Evolutionary conservation across 2,888 invertebrate species (phyloP), one percentile per base, ranked within the genome.

Genomic region (Sarcophaga rosellei): DNA sequence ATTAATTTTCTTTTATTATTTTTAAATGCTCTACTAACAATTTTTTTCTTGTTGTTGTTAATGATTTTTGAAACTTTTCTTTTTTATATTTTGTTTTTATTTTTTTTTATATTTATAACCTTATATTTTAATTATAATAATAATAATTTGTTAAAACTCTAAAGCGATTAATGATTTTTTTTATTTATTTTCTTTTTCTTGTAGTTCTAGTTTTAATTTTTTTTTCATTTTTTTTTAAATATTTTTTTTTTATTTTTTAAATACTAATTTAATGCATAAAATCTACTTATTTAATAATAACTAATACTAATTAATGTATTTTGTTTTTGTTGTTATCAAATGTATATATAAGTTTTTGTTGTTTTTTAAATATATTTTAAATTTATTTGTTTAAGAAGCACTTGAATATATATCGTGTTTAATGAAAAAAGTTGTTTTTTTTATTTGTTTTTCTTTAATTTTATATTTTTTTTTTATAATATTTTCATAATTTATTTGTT

Each of bases 351-450:
- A 15, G 72, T 90, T 90, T 89, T 73, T n/a, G n/a, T 89, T 90
- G 87, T 89, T 89, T 88, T 87, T 89, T 89, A 84, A 88, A 87
- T 87, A 79, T 85, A 86, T 87, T 81, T 81, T 53, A 63, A 88
- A 87, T 91, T 90, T 90, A 89, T 92, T 92, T 92, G 92, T 92
- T 91, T 93, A 93, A 93, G 93, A 93, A 93, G 93, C 93, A 93
- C 93, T 93, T 93, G 93, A 93, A 93, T 93, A 93, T 92, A 92
- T 92, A 92, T 92, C 91, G 91, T 91, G 89, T 91, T 78, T 83
- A 91, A 92, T 92, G 90, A 90, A 91, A 91, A 92, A 91, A 90
- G 91, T 91, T 90, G 11, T 70, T 15, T 59, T 25, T 89, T 78
- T 85, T 88, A 84, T 86, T 87, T 84, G 85, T 86, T 88, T 87